Evolutionary conservation across 1,140 invertebrate genomes (phyloP).

Genomic region (Atta texana): DNA sequence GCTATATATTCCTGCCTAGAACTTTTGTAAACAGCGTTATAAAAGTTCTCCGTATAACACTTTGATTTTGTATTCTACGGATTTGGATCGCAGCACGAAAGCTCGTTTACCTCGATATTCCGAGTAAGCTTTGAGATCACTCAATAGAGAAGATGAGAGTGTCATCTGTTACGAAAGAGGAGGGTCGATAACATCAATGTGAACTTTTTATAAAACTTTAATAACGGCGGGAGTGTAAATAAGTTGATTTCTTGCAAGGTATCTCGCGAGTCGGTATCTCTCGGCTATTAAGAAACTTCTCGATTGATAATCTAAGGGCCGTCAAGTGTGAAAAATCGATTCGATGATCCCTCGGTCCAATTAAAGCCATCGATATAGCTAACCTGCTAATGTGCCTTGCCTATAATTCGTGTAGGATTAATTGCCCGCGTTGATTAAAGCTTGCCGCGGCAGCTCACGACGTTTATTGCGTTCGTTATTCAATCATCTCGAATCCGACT

Average conservation of each 20-base stretch:
- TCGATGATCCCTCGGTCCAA: constrained; percentile 43
- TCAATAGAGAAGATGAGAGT: constrained; percentile 5
- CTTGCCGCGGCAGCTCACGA: not conserved
- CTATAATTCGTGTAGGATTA: constrained; percentile 46
- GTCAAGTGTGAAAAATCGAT: constrained; percentile 25
- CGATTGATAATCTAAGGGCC: constrained; percentile 48
- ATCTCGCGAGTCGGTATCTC: constrained; percentile 22
- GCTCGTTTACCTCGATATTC: constrained; percentile 18
- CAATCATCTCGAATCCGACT: not conserved
- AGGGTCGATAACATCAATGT: constrained; percentile 36
- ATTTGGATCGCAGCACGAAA: not conserved
- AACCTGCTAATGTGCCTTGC: not conserved
- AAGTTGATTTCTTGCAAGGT: not conserved
- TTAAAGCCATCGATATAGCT: constrained; percentile 33
- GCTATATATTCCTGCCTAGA: not conserved
- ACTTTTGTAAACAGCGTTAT: constrained; percentile 9
- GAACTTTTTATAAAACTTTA: constrained; percentile 57
- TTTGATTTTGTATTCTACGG: constrained; percentile 6
- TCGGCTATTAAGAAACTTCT: constrained; percentile 50
- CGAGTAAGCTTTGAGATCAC: constrained; percentile 1
- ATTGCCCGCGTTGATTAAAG: constrained; percentile 55
- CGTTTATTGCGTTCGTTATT: constrained; percentile 21
- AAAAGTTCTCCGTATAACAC: constrained; percentile 25
- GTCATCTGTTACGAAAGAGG: not conserved
- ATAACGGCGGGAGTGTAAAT: constrained; percentile 48